Conservation (phyloP, 2,888 invertebrate genomes). For the Chymomyza fuscimana region DNA sequence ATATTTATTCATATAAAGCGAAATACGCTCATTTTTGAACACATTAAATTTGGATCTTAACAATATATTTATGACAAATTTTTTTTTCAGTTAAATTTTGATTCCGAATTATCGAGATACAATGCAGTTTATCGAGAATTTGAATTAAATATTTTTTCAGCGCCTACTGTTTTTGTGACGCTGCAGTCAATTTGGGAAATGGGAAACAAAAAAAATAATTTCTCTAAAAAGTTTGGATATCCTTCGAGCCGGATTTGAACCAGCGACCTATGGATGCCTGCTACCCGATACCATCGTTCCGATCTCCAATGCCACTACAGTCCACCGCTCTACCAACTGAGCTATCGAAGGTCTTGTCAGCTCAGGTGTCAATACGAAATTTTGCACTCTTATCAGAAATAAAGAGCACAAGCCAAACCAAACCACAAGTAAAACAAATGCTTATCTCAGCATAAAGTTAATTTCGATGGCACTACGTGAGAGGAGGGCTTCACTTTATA, state of each 20-base stretch:
- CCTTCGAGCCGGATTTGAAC: constrained; percentile 74
- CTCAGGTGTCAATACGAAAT: constrained; percentile 16
- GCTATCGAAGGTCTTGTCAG: constrained; percentile 63
- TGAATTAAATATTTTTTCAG: no score
- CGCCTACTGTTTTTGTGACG: no score
- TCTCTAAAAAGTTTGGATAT: constrained; percentile 22
- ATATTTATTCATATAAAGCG: no score
- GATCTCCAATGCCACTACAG: constrained; percentile 49
- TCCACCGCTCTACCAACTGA: constrained; percentile 74
- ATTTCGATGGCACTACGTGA: not conserved
- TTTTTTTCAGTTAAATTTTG: no score
- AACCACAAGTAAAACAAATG: constrained; percentile 35
- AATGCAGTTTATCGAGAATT: no score
- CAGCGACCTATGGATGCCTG: constrained; percentile 71
- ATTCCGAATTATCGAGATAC: no score
- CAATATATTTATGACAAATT: no score
- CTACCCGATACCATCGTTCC: not conserved
- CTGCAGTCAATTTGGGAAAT: no score
- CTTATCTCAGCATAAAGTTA: constrained; percentile 54
- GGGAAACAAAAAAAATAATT: constrained; percentile 11
- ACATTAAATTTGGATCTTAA: no score
- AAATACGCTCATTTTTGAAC: no score
- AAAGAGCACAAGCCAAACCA: constrained; percentile 21
- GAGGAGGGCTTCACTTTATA: constrained; percentile 1
- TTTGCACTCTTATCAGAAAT: constrained; percentile 29